Conservation (phyloP, 2,888 invertebrate genomes). For the Drosophila emarginata region DNA sequence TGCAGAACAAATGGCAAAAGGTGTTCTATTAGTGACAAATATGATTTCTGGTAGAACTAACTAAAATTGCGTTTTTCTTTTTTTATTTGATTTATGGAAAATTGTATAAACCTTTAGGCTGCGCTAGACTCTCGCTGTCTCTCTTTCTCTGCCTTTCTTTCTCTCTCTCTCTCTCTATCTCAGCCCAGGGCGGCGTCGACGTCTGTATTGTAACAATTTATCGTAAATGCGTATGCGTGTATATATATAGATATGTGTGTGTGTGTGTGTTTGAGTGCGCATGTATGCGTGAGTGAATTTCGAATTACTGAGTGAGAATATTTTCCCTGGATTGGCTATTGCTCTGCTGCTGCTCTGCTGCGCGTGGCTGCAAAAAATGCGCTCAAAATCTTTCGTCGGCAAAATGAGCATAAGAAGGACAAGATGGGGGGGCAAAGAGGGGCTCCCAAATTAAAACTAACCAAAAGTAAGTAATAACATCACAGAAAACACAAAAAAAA, state of each 20-base stretch:
- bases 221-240: constrained; percentile 24
- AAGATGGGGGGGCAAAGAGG: too few species aligned
- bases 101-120: constrained; percentile 1
- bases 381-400: constrained; percentile 32
- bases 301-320: constrained; percentile 41
- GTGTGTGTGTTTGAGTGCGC: constrained; percentile 42
- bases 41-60: neutral
- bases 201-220: constrained; percentile 63
- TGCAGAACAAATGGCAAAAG: neutral
- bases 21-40: neutral
- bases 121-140: neutral
- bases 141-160: constrained; percentile 16
- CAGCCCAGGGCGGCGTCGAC: constrained; percentile 53
- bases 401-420: neutral
- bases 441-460: neutral
- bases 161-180: constrained; percentile 36
- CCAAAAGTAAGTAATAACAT: constrained; percentile 8
- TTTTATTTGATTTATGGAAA: neutral
- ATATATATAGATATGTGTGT: constrained; percentile 21
- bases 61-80: neutral
- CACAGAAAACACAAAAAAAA: constrained; percentile 28
- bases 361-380: constrained; percentile 40
- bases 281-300: constrained; percentile 44
- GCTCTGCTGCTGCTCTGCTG: constrained; percentile 40
- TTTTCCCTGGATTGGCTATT: constrained; percentile 9